Evolutionary conservation across 2,113 vertebrate genomes (phyloP), one percentile per base, ranked within the genome.

Genomic region (Ranitomeya imitator): DNA sequence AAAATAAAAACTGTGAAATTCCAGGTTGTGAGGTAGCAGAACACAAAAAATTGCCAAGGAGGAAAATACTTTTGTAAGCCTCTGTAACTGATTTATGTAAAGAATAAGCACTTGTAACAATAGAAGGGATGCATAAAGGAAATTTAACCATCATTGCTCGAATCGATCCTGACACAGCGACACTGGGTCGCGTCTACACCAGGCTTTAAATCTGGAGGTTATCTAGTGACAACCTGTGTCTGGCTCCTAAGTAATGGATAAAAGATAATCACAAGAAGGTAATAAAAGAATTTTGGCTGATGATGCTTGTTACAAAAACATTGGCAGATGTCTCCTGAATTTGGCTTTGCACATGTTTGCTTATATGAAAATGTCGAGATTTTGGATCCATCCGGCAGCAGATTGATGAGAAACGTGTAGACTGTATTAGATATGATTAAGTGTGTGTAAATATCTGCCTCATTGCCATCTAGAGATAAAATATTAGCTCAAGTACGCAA

Each of bases 281-380:
- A 61, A 61, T 81, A 60, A 37, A 12, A 81, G 23, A 19, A 37
- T 61, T 81, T 26, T 45, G 79, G 26, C 79, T 61, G 21, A 21
- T 59, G 79, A 23, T 26, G 61, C 79, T 19, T 19, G 23, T 37
- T 18, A 81, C 37, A 80, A 60, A 26, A 31, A 69, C 81, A 69
- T 61, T 83, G 61, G 81, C 61, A 83, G 81, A 83, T 61, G 61
- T 52, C 37, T 51, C 73, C 73, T 21, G 73, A 45, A 76, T 52
- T 76, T 76, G 37, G 73, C 78, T 67, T 69, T 4, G 61, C 13
- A 52, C 2, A 54, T 83, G 61, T 67, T 83, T 83, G 81, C 51
- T 83, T 21, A 63, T 83, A 45, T 51, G 59, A 45, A 65, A 65
- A 65, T 63, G 60, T 18, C 60, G 18, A n/a, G 37, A 83, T 69